phyloP scores from a whole-genome alignment of 1,140 invertebrate genomes.

The Drosophila suzukii region DNA sequence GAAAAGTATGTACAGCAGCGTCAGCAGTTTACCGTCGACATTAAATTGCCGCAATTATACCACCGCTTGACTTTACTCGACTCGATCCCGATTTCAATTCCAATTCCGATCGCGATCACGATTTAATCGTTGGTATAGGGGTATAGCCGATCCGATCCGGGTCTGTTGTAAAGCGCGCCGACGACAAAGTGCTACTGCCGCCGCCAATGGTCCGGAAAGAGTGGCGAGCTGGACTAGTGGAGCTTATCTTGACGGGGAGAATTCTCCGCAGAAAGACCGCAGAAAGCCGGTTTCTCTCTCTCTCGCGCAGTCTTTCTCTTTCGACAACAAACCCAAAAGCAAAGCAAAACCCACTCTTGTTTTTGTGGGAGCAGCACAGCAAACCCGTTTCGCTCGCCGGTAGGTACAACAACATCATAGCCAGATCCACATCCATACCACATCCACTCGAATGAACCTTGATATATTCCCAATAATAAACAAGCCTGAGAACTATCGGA shows the following conservation, averaged over 20 bases:
- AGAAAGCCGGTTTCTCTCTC: constrained; percentile 68
- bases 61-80: background rate
- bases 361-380: constrained; percentile 27
- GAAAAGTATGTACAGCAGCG: constrained; percentile 39
- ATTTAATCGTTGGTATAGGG: constrained; percentile 2
- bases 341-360: constrained; percentile 17
- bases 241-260: constrained; percentile 47
- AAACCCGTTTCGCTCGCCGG: constrained; percentile 46
- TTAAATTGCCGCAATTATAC: constrained; percentile 47
- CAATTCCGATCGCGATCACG: constrained; percentile 27
- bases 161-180: constrained; percentile 60
- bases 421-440: background rate
- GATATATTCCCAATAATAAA: constrained; percentile 51
- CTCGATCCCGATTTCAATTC: constrained; percentile 30
- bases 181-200: constrained; percentile 73
- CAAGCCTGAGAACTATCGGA: constrained; percentile 50
- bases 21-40: constrained; percentile 18
- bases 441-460: constrained; percentile 40
- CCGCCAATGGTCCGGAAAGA: constrained; percentile 79
- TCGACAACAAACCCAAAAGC: background rate
- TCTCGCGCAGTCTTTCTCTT: background rate
- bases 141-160: constrained; percentile 17
- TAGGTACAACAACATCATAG: constrained; percentile 20
- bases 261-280: constrained; percentile 60
- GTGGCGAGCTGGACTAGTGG: constrained; percentile 37